Evolutionary conservation across 2,888 invertebrate genomes (phyloP).

Genomic region (Ophion slaviceki): DNA sequence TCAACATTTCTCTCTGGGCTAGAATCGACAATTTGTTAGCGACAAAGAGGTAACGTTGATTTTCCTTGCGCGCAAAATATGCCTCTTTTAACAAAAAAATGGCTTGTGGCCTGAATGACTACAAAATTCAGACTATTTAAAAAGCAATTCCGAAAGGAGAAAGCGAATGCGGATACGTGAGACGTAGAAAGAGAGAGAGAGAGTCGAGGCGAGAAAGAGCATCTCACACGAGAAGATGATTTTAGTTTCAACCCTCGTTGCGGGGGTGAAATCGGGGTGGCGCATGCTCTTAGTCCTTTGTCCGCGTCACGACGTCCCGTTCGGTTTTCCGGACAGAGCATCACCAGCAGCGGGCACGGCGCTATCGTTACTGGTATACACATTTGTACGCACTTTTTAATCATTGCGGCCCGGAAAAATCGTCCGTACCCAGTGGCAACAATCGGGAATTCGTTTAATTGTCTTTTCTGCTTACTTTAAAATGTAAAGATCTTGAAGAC

Average conservation of each 20-base stretch:
- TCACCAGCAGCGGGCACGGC: slow-evolving; percentile 51
- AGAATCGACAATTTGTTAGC: too few relatives aligned
- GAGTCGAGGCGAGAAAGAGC: slow-evolving; percentile 8
- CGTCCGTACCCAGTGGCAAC: too few relatives aligned
- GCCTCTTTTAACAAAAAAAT: too few relatives aligned
- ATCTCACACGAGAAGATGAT: slow-evolving; percentile 40
- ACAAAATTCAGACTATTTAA: not conserved
- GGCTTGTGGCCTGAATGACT: not conserved
- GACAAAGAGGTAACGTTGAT: too few relatives aligned
- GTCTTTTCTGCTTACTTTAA: too few relatives aligned
- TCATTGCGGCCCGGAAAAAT: not conserved
- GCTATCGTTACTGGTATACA: slow-evolving; percentile 31
- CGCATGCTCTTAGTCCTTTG: slow-evolving; percentile 76
- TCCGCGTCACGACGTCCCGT: slow-evolving; percentile 65
- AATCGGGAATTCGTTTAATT: too few relatives aligned
- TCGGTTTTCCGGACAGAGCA: slow-evolving; percentile 59
- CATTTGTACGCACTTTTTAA: slow-evolving; percentile 12
- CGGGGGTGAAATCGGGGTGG: slow-evolving; percentile 56
- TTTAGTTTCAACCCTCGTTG: slow-evolving; percentile 44
- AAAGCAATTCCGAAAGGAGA: not conserved
- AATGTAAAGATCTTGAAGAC: not conserved
- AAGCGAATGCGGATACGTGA: slow-evolving; percentile 1
- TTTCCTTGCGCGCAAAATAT: too few relatives aligned
- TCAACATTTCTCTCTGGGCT: too few relatives aligned
- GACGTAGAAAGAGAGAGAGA: slow-evolving; percentile 3